Percentiles rank a stretch among this genome's conserved stretches.
Evolutionary conservation across 2,888 invertebrate genomes (phyloP).

Genomic region (Heliconius ismenius): DNA sequence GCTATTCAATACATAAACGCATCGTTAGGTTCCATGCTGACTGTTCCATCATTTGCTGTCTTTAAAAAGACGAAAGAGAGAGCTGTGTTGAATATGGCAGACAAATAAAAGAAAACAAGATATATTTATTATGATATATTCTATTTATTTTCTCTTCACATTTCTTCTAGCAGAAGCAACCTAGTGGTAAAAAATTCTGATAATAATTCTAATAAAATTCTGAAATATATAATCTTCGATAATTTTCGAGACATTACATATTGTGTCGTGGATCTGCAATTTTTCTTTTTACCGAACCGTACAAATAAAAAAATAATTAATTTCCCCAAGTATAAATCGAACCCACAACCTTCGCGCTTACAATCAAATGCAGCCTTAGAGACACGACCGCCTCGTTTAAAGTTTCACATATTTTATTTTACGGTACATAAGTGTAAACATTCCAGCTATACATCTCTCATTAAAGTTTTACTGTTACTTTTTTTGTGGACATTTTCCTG

Average conservation of each 20-base stretch:
- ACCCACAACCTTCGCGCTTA: not conserved
- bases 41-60: too few species aligned
- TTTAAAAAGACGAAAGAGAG: too few species aligned
- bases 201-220: too few species aligned
- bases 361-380: not conserved
- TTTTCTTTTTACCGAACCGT: not conserved
- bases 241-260: not conserved
- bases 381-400: not conserved
- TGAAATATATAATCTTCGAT: too few species aligned
- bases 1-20: too few species aligned
- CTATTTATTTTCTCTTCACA: too few species aligned
- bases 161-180: too few species aligned
- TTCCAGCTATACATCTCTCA: constrained; percentile 30
- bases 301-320: not conserved
- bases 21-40: too few species aligned
- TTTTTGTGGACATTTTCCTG: constrained; percentile 31
- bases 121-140: too few species aligned
- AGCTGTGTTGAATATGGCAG: too few species aligned
- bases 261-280: not conserved
- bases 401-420: not conserved
- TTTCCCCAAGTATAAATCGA: not conserved
- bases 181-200: not conserved
- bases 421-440: constrained; percentile 3
- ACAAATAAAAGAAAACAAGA: too few species aligned
- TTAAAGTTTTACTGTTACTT: constrained; percentile 28